Evolutionary conservation across 2,797 vertebrate species (phyloP), one percentile per base, ranked within the genome.

Genomic region (Chelidonichthys spinosus): DNA sequence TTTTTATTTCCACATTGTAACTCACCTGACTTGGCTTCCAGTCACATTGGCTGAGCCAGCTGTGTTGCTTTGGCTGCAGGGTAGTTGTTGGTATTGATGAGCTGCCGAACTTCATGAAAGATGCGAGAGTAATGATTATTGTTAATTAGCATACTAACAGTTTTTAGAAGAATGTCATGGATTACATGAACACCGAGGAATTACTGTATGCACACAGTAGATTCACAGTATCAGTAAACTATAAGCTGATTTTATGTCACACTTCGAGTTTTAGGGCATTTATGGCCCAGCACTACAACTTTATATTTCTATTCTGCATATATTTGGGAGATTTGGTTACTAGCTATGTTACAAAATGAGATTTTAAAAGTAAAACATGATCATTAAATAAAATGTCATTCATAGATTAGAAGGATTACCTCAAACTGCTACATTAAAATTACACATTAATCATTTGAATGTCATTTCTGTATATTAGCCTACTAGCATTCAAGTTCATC

Each of bases 81-180:
- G 69, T 42, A 32, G 36, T 44, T 52, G 70, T 40, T 67, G 17
- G 66, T 86, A 83, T 47, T 69, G 77, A 85, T 64, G 60, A 78
- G 72, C 77, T 69, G 77, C 62, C 62, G 14, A 59, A 71, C 78
- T 63, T 54, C 47, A 70, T 80, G 70, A 76, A 50, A 65, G 59
- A 54, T 46, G 14, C 52, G 9, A 37, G 18, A 47, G 40, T 43
- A 72, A 11, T 55, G 69, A 67, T 58, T 53, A 78, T 77, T 52
- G 65, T 74, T 78, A 49, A 81, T 78, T 72, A 72, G 53, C n/a
- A 62, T 49, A 62, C 60, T 40, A 39, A 70, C 40, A 63, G 54
- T 66, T 46, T 53, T 64, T 37, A 18, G 2, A 50, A 40, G 5
- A 43, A 70, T 11, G 11, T 13, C 5, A 1, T 35, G n/a, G 6